These are phyloP conservation scores for Leucosticte australis DNA, from an alignment of 2,113 vertebrate genomes.

Conservation along the genomic window DNA sequence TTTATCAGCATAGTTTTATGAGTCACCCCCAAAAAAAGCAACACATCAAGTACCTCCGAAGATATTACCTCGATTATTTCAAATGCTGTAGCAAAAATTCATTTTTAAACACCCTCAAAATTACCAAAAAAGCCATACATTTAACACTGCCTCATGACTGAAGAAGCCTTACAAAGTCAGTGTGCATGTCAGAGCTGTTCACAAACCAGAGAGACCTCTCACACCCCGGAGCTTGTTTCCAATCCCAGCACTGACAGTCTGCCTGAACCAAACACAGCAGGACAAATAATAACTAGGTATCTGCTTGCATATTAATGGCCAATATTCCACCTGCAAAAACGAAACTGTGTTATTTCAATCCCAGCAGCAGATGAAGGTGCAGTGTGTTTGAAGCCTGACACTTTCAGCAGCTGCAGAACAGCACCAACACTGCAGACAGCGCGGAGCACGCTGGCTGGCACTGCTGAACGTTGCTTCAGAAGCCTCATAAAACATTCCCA, in stretches of 20 bases:
- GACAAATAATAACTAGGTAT: conserved; percentile 58
- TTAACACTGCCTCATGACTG: conserved; percentile 31
- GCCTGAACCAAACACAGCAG: conserved; percentile 58
- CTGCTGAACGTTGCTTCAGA: neutral
- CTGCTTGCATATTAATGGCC: conserved; percentile 65
- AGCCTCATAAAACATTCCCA: neutral
- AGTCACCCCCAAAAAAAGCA: neutral
- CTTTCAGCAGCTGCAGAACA: neutral
- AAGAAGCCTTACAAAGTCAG: conserved; percentile 24
- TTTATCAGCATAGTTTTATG: neutral
- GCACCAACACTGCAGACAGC: neutral
- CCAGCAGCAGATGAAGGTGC: neutral
- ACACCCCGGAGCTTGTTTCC: conserved; percentile 46
- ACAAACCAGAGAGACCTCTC: conserved; percentile 40
- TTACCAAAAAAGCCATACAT: neutral
- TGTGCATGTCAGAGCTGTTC: conserved; percentile 9
- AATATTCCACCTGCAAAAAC: neutral
- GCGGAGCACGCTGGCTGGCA: neutral
- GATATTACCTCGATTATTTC: neutral
- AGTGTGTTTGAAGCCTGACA: neutral
- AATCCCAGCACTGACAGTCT: conserved; percentile 35
- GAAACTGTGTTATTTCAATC: neutral
- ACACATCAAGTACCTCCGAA: neutral
- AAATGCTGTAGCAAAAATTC: neutral
- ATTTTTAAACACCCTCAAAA: conserved; percentile 26